phyloP scores from a whole-genome alignment of 2,797 vertebrate species.

The Vultur gryphus region DNA sequence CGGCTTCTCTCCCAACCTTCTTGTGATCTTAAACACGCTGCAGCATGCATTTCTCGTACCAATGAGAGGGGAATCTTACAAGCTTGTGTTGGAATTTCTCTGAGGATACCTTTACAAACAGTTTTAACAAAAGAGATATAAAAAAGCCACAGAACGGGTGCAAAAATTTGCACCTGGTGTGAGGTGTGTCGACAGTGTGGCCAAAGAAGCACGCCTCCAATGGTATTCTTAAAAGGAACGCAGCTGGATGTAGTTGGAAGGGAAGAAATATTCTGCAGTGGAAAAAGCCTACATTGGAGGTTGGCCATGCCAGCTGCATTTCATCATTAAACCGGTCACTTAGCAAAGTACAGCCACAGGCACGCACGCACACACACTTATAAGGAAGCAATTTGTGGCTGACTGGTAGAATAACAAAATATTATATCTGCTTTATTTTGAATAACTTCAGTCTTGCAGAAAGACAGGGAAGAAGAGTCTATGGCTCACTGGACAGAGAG shows the following conservation, averaged over 20 bases:
- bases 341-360: slow-evolving; percentile 41
- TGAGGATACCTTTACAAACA: background rate
- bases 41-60: background rate
- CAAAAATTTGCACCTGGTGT: background rate
- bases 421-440: background rate
- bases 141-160: background rate
- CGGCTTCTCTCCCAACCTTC: background rate
- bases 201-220: background rate
- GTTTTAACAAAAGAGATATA: background rate
- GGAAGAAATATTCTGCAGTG: background rate
- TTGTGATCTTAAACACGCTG: background rate
- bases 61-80: background rate
- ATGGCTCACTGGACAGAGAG: background rate
- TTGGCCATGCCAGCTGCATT: slow-evolving; percentile 33
- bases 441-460: background rate
- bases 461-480: background rate
- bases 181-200: background rate
- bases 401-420: slow-evolving; percentile 1
- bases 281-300: background rate
- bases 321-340: background rate
- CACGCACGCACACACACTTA: slow-evolving; percentile 26
- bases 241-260: background rate
- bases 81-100: background rate
- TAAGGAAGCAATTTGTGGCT: slow-evolving; percentile 27
- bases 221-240: background rate